Base-by-base conservation (phyloP, 92 coral and sea anemone species). In the Palythoa caribaeorum region DNA sequence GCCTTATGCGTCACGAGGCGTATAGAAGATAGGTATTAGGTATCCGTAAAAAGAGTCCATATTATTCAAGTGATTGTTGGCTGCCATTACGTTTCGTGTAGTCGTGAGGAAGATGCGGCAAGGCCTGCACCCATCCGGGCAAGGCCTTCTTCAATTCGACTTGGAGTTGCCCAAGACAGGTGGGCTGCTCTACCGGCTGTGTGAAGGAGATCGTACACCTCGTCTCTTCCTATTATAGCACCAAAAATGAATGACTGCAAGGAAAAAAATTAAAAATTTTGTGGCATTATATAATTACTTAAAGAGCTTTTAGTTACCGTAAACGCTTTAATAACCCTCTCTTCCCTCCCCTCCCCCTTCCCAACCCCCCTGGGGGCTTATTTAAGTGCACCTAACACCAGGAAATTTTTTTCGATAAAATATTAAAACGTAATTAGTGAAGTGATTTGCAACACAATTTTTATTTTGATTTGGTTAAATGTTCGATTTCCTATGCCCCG, bases 231-330 rank as follows among this genome's bases (percentile, higher is more conserved):
- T 20, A 95, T 87, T 60, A 97, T 83, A 35, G 90, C 99, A 14
- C 96, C 99, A 88, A 97, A 97, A 16, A 97, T 88, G 54, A 92
- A 95, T 47, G 99, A 98, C 99, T 97, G 86, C 53, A 54, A 21
- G 19, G 9, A 14, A 9, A 13, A 1, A 71, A 40, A 48, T 39
- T 6, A 52, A 1, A 71, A 40, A 48, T 39, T 6, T 35, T 50
- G 47, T 65, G 62, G 0, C 62, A 55, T 55, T n/a, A n/a, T n/a
- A n/a, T n/a, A n/a, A n/a, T n/a, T 1, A 17, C 9, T 8, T 9
- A 63, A 5, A 17, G 5, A 9, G 28, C 28, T 28, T 28, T 28
- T 28, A 28, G 0, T 0, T 28, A 28, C 0, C 28, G 28, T 28
- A 28, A 28, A 28, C 28, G 28, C 28, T 28, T 0, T 28, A 28